Evolutionary conservation across 1,140 invertebrate genomes (phyloP).

Genomic region (Aradophagus sp.): DNA sequence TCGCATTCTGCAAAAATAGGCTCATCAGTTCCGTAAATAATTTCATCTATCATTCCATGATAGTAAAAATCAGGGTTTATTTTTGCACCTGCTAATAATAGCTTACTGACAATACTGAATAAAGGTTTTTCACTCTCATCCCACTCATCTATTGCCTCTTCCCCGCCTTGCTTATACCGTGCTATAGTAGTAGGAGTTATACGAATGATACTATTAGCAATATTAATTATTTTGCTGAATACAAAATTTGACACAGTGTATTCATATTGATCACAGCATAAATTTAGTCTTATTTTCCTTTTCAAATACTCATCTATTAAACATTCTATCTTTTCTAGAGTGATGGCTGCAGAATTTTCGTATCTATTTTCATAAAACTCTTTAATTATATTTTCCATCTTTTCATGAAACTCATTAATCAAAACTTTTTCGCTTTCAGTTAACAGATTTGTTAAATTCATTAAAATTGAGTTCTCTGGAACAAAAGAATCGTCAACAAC

Average conservation of each 20-base stretch:
- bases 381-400: slow-evolving; percentile 3
- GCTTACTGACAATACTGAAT: slow-evolving; percentile 5
- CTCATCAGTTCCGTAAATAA: not conserved
- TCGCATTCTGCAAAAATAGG: slow-evolving; percentile 4
- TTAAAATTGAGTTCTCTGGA: slow-evolving; percentile 4
- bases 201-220: slow-evolving; percentile 1
- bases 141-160: not conserved
- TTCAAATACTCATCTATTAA: too few relatives aligned
- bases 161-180: not conserved
- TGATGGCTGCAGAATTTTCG: not conserved
- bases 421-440: slow-evolving; percentile 2
- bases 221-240: too few relatives aligned
- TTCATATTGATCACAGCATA: too few relatives aligned
- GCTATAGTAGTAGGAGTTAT: slow-evolving; percentile 3
- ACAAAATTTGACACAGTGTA: too few relatives aligned
- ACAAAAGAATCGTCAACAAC: slow-evolving; percentile 1
- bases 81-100: slow-evolving; percentile 1
- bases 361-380: slow-evolving; percentile 3
- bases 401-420: slow-evolving; percentile 3
- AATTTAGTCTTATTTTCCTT: too few relatives aligned
- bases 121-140: not conserved
- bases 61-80: slow-evolving; percentile 1
- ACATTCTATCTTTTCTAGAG: too few relatives aligned
- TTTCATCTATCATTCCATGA: slow-evolving; percentile 1
- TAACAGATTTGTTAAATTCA: slow-evolving; percentile 5